Evolutionary conservation across 2,797 vertebrate species (phyloP), one percentile per base, ranked within the genome.

Genomic region (Tiaroga cobitis): DNA sequence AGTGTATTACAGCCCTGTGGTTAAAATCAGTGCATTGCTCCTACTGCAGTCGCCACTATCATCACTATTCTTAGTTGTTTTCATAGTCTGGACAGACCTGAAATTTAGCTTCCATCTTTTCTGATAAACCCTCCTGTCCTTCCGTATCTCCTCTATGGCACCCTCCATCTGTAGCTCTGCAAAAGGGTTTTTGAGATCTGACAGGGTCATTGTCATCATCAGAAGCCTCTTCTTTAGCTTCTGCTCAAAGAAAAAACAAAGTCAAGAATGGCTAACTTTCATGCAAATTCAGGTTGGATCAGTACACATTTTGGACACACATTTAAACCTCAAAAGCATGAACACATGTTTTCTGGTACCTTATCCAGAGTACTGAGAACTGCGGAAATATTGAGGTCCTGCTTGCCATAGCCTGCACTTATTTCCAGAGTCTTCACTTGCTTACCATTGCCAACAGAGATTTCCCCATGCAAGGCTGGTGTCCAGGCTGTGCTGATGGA

Each of bases 401-500:
- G 87, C 68, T 92, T 94, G 86, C 93, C 89, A 1, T 91, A 95
- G 89, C 92, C 94, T 86, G 95, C 89, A 80, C 89, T 92, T 90
- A 97, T 94, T 83, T 90, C 92, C 82, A 97, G 86, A 88, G 91
- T 89, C 90, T 95, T 96, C 78, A 78, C 88, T 87, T 24, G 84
- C 81, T 92, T 93, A 0, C 92, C 94, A 43, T 91, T 94, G 90
- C 97, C 94, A 69, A 96, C 49, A 54, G 91, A 95, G 82, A 97
- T 70, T 73, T 96, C 93, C 26, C 92, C 96, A 84, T 92, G 94
- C 75, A 96, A 49, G 2, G 92, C 87, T 6, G 91, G 91, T 72
- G 93, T 96, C 96, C 97, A 98, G 84, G 94, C 68, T 0, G 96
- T 96, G 88, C 91, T 88, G 8, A 97, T 70, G 88, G 90, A 93